phyloP scores from a whole-genome alignment of 1,140 invertebrate species.

The Aphis gossypii region DNA sequence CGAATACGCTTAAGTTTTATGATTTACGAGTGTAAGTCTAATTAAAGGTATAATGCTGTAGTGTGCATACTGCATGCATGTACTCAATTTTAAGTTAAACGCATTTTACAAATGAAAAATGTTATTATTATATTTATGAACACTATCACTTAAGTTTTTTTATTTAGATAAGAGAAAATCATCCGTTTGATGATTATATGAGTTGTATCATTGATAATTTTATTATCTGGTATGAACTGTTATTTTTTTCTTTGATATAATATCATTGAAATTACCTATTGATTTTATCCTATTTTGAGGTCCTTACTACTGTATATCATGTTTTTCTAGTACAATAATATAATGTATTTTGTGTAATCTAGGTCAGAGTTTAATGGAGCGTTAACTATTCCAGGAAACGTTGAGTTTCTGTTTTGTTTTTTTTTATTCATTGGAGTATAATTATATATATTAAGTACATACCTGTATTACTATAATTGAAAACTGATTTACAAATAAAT shows the following conservation, averaged over 20 bases:
- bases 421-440: background rate
- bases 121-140: background rate
- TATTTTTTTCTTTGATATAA: background rate
- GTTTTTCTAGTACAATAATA: constrained; percentile 20
- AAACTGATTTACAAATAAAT: background rate
- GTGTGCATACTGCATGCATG: background rate
- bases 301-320: background rate
- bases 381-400: background rate
- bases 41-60: background rate
- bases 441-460: background rate
- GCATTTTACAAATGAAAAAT: background rate
- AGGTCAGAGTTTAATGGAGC: constrained; percentile 19
- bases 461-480: background rate
- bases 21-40: background rate
- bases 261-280: background rate
- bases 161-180: background rate
- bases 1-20: background rate
- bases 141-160: background rate
- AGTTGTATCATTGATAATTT: background rate
- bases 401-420: background rate
- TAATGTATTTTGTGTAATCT: background rate
- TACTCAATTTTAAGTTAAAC: background rate
- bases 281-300: constrained; percentile 3
- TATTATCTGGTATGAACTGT: background rate
- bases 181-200: background rate